Evolutionary conservation across 2,113 vertebrate genomes (phyloP), one percentile per base, ranked within the genome.

Genomic region (Butorides virescens): DNA sequence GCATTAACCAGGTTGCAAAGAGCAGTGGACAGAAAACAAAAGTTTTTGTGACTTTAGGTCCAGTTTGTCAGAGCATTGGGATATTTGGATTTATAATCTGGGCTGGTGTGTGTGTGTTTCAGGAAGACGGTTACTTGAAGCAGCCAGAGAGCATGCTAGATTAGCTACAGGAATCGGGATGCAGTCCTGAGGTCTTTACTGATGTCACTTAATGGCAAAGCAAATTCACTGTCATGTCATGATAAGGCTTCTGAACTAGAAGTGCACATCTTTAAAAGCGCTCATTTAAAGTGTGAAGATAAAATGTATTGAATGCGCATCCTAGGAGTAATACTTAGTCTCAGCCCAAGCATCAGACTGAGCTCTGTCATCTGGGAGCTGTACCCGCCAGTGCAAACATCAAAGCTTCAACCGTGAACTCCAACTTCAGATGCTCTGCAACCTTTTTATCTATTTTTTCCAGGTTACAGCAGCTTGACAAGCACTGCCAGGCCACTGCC

Each of bases 381-480:
- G 58, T 34, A 73, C 53, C 63, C 25, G 2, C 75, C 77, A 36
- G 46, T 21, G 29, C 63, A 85, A 74, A 82, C 42, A 88, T 80
- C 71, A 72, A 79, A 95, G 94, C 65, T 55, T 59, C 42, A 72
- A 23, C 50, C 0, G 0, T 56, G 76, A 88, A 73, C 81, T 95
- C 73, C 56, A 56, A 7, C 84, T 76, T 77, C 32, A 87, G 66
- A 55, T 79, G 52, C 3, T 49, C 63, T 77, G 77, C 78, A 39
- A 86, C 10, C 21, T 65, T 63, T 78, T 10, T 11, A 30, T 95
- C 78, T 95, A 0, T 90, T 78, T 97, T 91, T 92, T 94, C 61
- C 97, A 99, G 99, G 98, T 98, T 99, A 94, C 97, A 98, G 96
- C 99, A 99, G 98, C 98, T 99, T 98, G 99, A 99, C 95, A 98